These are phyloP conservation scores for Notechis scutatus DNA, from an alignment of 2,113 vertebrate genomes.

Conservation along the genomic window DNA sequence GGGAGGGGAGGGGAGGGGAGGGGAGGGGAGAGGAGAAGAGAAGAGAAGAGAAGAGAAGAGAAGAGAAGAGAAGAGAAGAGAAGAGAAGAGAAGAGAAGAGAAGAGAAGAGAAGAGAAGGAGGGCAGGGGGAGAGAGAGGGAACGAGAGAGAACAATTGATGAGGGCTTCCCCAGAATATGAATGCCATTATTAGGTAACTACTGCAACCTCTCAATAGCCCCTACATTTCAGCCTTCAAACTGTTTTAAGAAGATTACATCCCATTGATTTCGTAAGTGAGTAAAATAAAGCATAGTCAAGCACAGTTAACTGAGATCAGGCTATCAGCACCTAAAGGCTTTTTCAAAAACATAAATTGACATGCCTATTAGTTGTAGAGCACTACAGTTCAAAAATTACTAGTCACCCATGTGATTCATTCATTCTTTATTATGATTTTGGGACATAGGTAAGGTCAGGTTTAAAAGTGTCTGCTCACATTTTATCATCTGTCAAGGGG, in stretches of 20 bases:
- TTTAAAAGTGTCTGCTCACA: not conserved
- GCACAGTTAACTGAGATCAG: not conserved
- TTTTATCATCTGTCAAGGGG: not conserved
- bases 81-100: too few species aligned
- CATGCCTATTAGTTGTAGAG: not conserved
- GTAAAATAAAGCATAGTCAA: not conserved
- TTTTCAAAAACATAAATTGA: not conserved
- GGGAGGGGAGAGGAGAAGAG: too few species aligned
- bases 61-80: too few species aligned
- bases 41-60: too few species aligned
- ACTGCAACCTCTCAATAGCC: not conserved
- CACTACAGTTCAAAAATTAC: not conserved
- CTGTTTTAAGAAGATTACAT: not conserved
- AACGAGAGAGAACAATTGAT: not conserved
- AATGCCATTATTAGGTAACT: not conserved
- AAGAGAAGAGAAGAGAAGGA: too few species aligned
- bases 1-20: fast-evolving
- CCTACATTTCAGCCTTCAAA: not conserved
- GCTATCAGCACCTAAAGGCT: not conserved
- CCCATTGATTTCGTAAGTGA: not conserved
- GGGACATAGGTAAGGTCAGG: not conserved
- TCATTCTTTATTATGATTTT: not conserved
- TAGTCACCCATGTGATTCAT: not conserved
- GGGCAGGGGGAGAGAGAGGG: too few species aligned
- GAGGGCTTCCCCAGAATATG: not conserved